These are phyloP conservation scores for Mesorhabditis sp. DNA, from an alignment of 2,888 invertebrate species.

Conservation along the genomic window DNA sequence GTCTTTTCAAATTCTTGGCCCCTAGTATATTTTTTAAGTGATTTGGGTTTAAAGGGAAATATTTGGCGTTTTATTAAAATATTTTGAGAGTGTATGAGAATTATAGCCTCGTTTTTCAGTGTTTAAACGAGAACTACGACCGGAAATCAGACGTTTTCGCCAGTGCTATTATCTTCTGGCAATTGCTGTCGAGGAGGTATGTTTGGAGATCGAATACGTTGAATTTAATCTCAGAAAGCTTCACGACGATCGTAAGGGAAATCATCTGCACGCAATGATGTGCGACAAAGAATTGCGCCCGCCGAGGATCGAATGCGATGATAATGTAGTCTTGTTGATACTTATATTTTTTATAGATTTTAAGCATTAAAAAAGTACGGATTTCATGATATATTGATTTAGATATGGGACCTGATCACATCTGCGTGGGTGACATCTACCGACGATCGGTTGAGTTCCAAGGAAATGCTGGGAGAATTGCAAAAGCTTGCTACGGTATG, in stretches of 20 bases:
- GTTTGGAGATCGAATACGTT: background rate
- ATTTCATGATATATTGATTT: background rate
- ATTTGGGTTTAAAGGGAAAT: background rate
- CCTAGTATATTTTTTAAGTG: no score
- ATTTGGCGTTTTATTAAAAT: background rate
- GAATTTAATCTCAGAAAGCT: background rate
- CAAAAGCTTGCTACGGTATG: background rate
- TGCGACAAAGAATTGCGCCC: background rate
- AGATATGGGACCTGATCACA: background rate
- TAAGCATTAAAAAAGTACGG: background rate
- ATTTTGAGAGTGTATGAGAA: background rate
- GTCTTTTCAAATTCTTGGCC: no score
- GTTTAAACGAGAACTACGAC: constrained; percentile 1
- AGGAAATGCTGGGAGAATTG: background rate
- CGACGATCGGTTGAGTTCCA: background rate
- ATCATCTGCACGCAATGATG: background rate
- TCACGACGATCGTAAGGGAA: background rate
- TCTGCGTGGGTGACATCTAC: background rate
- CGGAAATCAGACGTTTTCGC: constrained; percentile 2
- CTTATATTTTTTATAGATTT: background rate
- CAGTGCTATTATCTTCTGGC: background rate
- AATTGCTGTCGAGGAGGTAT: constrained; percentile 4
- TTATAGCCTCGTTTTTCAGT: background rate
- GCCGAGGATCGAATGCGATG: background rate
- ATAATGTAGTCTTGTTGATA: background rate